Evolutionary conservation across 2,888 invertebrate species (phyloP).

Genomic region (Heliconius erato): DNA sequence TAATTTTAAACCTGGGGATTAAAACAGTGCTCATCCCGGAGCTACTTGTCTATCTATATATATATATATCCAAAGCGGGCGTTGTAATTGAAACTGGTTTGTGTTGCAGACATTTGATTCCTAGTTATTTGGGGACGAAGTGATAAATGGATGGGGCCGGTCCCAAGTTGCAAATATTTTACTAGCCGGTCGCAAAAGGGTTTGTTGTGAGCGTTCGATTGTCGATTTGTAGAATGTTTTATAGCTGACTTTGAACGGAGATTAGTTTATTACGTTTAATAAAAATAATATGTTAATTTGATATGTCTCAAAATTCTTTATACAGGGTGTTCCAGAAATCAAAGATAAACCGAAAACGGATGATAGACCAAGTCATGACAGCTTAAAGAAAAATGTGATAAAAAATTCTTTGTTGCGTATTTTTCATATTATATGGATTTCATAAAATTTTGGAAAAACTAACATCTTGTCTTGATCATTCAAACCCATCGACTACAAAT

Average conservation of each 20-base stretch:
- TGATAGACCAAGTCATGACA: too few species aligned
- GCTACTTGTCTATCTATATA: constrained; percentile 33
- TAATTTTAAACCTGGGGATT: constrained; percentile 72
- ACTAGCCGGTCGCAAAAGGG: constrained; percentile 7
- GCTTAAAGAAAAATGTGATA: too few species aligned
- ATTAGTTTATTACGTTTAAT: not conserved
- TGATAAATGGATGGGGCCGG: constrained; percentile 56
- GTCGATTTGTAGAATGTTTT: not conserved
- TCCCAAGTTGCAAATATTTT: constrained; percentile 50
- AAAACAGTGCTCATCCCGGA: constrained; percentile 57
- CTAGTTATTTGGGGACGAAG: constrained; percentile 55
- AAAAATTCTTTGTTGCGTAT: too few species aligned
- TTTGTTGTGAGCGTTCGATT: constrained; percentile 14
- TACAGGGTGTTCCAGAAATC: too few species aligned
- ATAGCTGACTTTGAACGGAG: not conserved
- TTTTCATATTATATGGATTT: too few species aligned
- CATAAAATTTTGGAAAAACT: too few species aligned
- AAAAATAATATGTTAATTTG: not conserved
- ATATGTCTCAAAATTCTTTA: not conserved
- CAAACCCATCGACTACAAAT: too few species aligned
- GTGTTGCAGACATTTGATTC: constrained; percentile 57
- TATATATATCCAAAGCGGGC: constrained; percentile 46
- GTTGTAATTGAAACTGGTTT: constrained; percentile 60
- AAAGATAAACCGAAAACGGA: too few species aligned
- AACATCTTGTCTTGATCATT: too few species aligned